Evolutionary conservation across 2,797 vertebrate species (phyloP).

Genomic region (Pseudomugil gertrudae): DNA sequence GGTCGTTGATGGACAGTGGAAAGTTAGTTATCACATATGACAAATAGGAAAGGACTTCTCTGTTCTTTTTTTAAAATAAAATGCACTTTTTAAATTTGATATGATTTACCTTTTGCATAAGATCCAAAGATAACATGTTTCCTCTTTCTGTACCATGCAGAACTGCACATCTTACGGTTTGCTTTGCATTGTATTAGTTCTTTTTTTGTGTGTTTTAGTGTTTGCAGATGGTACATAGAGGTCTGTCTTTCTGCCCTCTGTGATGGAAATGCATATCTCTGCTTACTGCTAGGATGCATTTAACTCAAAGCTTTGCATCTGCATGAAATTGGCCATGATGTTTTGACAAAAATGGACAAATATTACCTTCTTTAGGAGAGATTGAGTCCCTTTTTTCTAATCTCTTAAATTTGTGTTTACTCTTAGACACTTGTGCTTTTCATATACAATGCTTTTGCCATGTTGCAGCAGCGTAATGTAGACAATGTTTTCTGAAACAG

Average conservation of each 20-base stretch:
- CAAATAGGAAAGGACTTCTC: neutral
- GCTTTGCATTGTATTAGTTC: neutral
- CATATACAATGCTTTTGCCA: neutral
- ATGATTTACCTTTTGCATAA: neutral
- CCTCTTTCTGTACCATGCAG: neutral
- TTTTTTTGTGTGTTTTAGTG: neutral
- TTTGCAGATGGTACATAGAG: neutral
- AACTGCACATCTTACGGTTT: neutral
- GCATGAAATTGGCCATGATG: slow-evolving; percentile 14
- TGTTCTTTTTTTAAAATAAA: neutral
- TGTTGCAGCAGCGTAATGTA: neutral
- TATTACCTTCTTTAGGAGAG: neutral
- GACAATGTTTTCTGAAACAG: neutral
- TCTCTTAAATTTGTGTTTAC: neutral
- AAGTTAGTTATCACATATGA: neutral
- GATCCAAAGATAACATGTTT: slow-evolving; percentile 14
- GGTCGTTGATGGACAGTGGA: neutral
- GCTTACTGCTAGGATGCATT: neutral
- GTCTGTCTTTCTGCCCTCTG: neutral
- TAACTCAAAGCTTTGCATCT: slow-evolving; percentile 8
- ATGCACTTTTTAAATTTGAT: neutral
- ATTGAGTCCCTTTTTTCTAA: neutral
- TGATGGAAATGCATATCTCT: neutral
- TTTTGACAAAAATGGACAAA: neutral
- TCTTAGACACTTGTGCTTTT: neutral